Conservation (phyloP, 2,888 invertebrate genomes). For the Trissonchulus latispiculum region DNA sequence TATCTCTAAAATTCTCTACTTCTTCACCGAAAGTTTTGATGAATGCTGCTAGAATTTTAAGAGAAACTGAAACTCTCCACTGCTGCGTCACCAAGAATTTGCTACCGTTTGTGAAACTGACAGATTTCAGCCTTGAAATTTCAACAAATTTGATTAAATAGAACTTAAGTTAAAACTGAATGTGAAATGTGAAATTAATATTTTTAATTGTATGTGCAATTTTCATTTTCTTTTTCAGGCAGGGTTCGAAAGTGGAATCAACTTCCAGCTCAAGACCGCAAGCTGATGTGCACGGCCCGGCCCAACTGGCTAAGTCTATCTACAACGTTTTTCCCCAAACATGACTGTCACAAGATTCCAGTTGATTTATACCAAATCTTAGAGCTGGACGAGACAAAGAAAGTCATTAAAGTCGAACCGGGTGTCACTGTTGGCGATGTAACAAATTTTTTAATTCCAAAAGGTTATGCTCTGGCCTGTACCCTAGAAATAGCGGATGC, state of each 20-base stretch:
- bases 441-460: conserved; percentile 56
- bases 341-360: conserved; percentile 55
- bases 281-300: conserved; percentile 57
- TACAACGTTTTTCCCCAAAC: conserved; percentile 58
- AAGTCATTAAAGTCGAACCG: conserved; percentile 58
- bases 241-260: conserved; percentile 39
- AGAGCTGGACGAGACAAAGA: conserved; percentile 52
- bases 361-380: conserved; percentile 58
- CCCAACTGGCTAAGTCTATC: conserved; percentile 62
- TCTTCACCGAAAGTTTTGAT: no score
- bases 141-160: no score
- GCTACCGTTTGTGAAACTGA: no score
- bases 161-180: no score
- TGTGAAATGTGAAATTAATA: no score
- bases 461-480: conserved; percentile 59
- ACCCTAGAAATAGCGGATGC: conserved; percentile 61
- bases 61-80: no score
- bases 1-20: no score
- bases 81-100: no score
- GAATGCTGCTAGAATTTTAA: no score
- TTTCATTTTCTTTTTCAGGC: no score
- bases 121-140: no score
- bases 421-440: conserved; percentile 60
- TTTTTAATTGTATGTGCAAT: no score
- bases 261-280: conserved; percentile 47